phyloP scores from a whole-genome alignment of 2,888 invertebrate genomes.

The Andrena chrysosceles region DNA sequence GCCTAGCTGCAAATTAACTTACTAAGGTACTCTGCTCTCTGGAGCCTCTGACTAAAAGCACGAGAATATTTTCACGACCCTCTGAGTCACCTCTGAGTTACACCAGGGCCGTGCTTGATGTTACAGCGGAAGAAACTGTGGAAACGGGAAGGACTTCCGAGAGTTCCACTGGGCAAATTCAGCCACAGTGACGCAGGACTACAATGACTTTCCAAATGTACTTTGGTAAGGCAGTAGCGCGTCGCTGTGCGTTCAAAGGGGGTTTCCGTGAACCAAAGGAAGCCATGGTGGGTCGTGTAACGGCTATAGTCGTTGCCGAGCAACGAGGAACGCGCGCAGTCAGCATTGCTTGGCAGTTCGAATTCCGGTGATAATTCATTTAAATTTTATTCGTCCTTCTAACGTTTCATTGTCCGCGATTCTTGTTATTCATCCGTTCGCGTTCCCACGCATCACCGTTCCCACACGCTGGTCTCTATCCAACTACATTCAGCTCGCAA shows the following conservation, averaged over 20 bases:
- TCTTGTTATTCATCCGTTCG: conserved; percentile 4
- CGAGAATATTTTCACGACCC: neutral
- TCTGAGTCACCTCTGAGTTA: neutral
- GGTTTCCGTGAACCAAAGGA: conserved; percentile 7
- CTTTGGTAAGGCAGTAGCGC: conserved; percentile 1
- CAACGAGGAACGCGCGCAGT: neutral
- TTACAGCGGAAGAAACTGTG: conserved; percentile 11
- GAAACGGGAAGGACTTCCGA: neutral
- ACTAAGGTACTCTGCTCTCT: neutral
- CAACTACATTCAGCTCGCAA: conserved; percentile 22
- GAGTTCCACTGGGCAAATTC: neutral
- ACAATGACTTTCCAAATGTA: conserved; percentile 14
- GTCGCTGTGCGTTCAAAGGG: conserved; percentile 3
- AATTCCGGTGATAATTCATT: neutral
- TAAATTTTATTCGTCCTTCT: conserved; percentile 2
- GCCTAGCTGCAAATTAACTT: conserved; percentile 16
- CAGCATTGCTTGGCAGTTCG: neutral
- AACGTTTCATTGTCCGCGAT: neutral
- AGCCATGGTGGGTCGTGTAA: neutral
- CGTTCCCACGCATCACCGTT: conserved; percentile 1
- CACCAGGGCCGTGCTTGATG: neutral
- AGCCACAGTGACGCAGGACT: neutral
- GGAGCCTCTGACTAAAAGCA: neutral
- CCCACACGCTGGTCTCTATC: conserved; percentile 3
- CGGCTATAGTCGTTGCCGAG: conserved; percentile 11